Base-by-base conservation (phyloP, 2,113 vertebrate species). In the Oncorhynchus nerka region DNA sequence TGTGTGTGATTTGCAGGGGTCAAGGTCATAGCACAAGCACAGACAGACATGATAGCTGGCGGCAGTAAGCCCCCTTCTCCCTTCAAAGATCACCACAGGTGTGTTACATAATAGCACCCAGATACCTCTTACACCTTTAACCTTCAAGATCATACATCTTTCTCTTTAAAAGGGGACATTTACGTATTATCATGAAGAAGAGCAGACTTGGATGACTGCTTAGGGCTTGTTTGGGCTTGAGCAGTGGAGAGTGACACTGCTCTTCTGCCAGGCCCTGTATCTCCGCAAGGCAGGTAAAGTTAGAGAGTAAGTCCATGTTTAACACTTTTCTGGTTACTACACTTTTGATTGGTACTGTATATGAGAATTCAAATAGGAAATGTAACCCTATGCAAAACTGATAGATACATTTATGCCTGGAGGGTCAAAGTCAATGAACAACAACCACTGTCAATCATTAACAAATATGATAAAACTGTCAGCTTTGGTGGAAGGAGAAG, bases 211-310 rank as follows among this genome's bases (percentile, higher is more conserved):
- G 81, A 92, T 92, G 81, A 87, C 83, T 77, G 11, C 78, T 73
- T 61, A 28, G 74, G 75, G 82, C 91, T 55, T 92, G 92, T 88
- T 62, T 1, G 78, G 79, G 73, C 91, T 85, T 87, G 91, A 88
- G 76, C 6, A 55, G 2, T 73, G 67, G 76, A 34, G 64, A 77
- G 73, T 71, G 69, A 74, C 74, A 26, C 45, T 39, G 28, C 71
- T 66, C 68, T 72, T 75, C 61, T 62, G 5, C 51, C n/a, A 19
- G 49, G 75, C 5, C 49, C 70, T 30, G 57, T 3, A 13, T 48
- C 15, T 32, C 11, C 67, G 69, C 30, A 34, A 34, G 34, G 34
- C 34, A 34, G 34, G 34, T 34, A 34, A 32, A 34, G 5, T 34
- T 34, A 34, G 34, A 34, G 34, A 34, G 34, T 6, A 34, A 34